phyloP scores from a whole-genome alignment of 2,797 vertebrate genomes.

The Gallinago stenura region DNA sequence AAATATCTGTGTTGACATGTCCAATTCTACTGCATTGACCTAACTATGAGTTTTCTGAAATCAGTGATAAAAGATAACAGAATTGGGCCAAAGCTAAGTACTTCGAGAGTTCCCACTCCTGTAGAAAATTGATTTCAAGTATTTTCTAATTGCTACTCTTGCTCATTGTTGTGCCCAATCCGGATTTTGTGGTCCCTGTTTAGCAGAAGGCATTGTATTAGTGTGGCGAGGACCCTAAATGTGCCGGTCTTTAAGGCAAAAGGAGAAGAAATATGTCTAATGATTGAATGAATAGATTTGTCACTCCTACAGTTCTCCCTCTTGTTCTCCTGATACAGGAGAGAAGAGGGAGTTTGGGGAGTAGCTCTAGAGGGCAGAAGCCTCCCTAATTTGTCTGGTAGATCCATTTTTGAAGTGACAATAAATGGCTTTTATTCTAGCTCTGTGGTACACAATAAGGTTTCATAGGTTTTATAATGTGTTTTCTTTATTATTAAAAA shows the following conservation, averaged over 20 bases:
- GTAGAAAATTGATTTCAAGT: neutral
- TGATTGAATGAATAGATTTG: neutral
- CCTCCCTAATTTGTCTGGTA: neutral
- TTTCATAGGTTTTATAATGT: neutral
- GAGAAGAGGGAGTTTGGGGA: neutral
- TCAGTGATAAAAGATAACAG: neutral
- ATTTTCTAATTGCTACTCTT: neutral
- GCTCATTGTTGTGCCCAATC: neutral
- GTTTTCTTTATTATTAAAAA: neutral
- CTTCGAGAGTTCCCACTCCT: neutral
- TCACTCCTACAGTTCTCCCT: neutral
- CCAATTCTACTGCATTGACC: neutral
- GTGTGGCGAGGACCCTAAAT: neutral
- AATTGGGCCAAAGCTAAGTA: neutral
- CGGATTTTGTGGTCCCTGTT: neutral
- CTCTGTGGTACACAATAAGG: rapidly evolving
- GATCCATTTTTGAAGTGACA: neutral
- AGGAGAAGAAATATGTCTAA: neutral
- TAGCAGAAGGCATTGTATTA: neutral
- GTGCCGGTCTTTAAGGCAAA: neutral
- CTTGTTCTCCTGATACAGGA: neutral
- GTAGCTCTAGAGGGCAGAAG: neutral
- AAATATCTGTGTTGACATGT: neutral
- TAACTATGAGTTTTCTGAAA: neutral
- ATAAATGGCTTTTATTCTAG: neutral